Evolutionary conservation across 2,113 vertebrate species (phyloP), one percentile per base, ranked within the genome.

Genomic region (Grus americana): DNA sequence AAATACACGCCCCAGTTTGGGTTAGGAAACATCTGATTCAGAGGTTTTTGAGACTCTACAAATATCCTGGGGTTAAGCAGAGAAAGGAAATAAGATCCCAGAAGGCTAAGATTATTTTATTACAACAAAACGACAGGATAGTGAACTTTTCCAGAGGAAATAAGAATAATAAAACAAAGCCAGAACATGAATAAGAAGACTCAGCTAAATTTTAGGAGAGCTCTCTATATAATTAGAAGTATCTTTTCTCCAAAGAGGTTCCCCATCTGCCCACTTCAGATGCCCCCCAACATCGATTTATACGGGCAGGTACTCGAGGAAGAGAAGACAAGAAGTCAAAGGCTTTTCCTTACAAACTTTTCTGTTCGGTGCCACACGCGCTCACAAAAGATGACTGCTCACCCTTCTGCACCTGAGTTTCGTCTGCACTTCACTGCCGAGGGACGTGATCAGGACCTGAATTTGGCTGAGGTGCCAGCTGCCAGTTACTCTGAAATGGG

Each of bases 61-160:
- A 93, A 79, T 86, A 88, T 58, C 74, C 79, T 62, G 67, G 65
- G 63, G 72, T 94, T 93, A 80, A 88, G 76, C 84, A 84, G 54
- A 92, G 61, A 84, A 93, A 80, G 87, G 84, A 95, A 96, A 76
- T 86, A 75, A 89, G 75, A 86, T 83, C 80, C 70, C 92, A 90
- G 86, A 90, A 95, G 70, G 76, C 38, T 92, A 34, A 78, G 62
- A 75, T 97, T 95, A 81, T 88, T 95, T 90, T 89, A 91, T 97
- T 88, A 92, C 68, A 92, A 93, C 46, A 95, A 89, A 93, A 92
- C 5, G 26, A 93, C 71, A 82, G 89, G 84, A 86, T 50, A 91
- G 78, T 73, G 81, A 88, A 85, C 62, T 92, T 95, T 92, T 97
- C 71, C 74, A 92, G 89, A 54, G 79, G 67, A 96, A 97, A 65